Evolutionary conservation across 2,113 vertebrate genomes (phyloP).

Genomic region (Corythornis madagascariensis): DNA sequence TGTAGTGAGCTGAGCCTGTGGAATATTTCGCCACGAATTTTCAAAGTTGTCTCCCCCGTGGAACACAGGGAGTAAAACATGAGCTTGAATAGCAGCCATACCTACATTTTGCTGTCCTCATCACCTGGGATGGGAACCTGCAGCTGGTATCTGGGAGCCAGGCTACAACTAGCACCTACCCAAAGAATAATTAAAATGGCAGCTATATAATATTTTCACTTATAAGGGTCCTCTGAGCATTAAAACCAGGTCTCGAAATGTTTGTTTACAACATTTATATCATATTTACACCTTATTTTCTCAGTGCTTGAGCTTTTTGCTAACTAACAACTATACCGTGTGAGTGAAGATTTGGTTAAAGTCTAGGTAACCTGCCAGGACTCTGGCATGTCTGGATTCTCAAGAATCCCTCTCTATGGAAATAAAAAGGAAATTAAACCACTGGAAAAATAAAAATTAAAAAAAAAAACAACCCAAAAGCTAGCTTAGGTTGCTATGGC

Average conservation of each 20-base stretch:
- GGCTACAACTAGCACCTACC: background rate
- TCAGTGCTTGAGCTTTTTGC: background rate
- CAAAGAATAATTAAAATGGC: background rate
- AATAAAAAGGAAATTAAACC: slow-evolving; percentile 66
- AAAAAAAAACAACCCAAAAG: background rate
- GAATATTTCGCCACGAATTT: too few relatives aligned
- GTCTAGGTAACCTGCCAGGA: slow-evolving; percentile 11
- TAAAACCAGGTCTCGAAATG: background rate
- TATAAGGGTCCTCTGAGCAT: background rate
- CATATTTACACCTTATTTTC: background rate
- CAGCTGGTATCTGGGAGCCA: background rate
- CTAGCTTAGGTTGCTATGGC: slow-evolving; percentile 23
- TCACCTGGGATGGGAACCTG: background rate
- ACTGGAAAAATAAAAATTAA: slow-evolving; percentile 24
- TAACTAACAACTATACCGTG: background rate
- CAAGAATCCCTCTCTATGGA: slow-evolving; percentile 49
- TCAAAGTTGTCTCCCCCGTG: too few relatives aligned
- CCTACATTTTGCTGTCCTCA: background rate
- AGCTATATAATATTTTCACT: background rate
- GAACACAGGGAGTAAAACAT: too few relatives aligned
- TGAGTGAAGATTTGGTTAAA: background rate
- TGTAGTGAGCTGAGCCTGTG: too few relatives aligned
- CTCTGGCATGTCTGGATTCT: slow-evolving; percentile 54
- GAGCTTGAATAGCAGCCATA: too few relatives aligned
- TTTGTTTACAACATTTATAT: background rate